phyloP scores from a whole-genome alignment of 1,140 invertebrate genomes.

The Battus philenor region DNA sequence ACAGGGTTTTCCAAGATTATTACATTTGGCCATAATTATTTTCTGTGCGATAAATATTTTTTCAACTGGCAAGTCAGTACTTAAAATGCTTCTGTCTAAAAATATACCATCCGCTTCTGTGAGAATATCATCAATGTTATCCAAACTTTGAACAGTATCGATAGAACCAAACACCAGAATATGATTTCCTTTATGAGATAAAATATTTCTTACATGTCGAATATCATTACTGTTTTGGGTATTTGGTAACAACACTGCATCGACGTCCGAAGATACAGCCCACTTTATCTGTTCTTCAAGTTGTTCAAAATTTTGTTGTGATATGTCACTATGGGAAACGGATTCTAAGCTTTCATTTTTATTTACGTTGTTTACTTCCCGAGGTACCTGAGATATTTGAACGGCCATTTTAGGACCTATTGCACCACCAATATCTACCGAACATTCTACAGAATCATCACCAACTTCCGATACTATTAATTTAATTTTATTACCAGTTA shows the following conservation, averaged over 20 bases:
- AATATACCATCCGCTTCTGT: conserved; percentile 81
- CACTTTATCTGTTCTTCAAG: conserved; percentile 62
- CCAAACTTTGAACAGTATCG: conserved; percentile 81
- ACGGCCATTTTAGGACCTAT: conserved; percentile 64
- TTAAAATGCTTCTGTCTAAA: conserved; percentile 81
- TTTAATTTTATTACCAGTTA: conserved; percentile 52
- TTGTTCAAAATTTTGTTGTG: conserved; percentile 51
- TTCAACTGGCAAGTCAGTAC: conserved; percentile 84
- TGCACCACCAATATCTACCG: conserved; percentile 41
- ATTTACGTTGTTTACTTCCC: conserved; percentile 28
- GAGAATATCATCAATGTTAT: conserved; percentile 81
- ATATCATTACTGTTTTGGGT: conserved; percentile 49
- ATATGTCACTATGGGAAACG: conserved; percentile 33
- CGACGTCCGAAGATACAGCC: conserved; percentile 57
- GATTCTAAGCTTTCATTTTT: conserved; percentile 40
- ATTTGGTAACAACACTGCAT: conserved; percentile 54
- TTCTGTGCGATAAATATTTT: conserved; percentile 88
- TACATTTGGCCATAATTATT: conserved; percentile 81
- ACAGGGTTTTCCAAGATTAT: conserved; percentile 76
- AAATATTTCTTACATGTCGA: conserved; percentile 38
- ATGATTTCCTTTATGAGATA: conserved; percentile 64
- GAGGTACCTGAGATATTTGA: conserved; percentile 50
- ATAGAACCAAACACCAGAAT: conserved; percentile 77
- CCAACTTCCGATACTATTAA: conserved; percentile 50
- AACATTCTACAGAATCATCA: conserved; percentile 63